Evolutionary conservation across 2,888 invertebrate species (phyloP), one percentile per base, ranked within the genome.

Genomic region (Acholoe squamosa): DNA sequence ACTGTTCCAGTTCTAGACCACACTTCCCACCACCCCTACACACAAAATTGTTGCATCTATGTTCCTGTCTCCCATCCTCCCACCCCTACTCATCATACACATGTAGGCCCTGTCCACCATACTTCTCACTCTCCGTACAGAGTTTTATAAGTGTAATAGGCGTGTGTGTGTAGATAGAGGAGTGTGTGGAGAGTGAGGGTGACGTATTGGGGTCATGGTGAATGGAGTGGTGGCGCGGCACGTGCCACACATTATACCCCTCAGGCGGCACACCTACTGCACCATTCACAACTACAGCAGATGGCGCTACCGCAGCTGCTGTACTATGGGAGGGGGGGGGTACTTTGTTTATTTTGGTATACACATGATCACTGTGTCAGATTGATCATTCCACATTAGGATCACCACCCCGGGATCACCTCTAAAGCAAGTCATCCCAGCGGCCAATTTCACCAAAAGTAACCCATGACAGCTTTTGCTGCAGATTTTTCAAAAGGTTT

Each of bases 191-290:
- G 43, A 80, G 16, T 80, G 80, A 12, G 16, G 80, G 0, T 7
- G 31, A 34, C 33, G 31, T 34, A n/a, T n/a, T n/a, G n/a, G 25
- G 80, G 80, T 80, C 80, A 80, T 3, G 33, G 80, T 80, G 80
- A 80, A 80, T 80, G 80, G 22, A 80, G 33, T 10, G 43, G 80
- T 43, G 14, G 22, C 34, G 34, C 19, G 80, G 0, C 22, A 22
- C 25, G 76, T 31, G 28, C 16, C n/a, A n/a, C n/a, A n/a, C n/a
- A n/a, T n/a, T n/a, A n/a, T n/a, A n/a, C n/a, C 28, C 5, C 76
- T 28, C 5, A 61, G 5, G 22, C 5, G 25, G 76, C n/a, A n/a
- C n/a, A n/a, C n/a, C n/a, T n/a, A n/a, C n/a, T n/a, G 14, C 43
- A 34, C 33, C 3, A 43, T 16, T 33, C 16, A n/a, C 80, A 43